Conservation (phyloP, 2,888 invertebrate genomes). For the Phengaris arion region DNA sequence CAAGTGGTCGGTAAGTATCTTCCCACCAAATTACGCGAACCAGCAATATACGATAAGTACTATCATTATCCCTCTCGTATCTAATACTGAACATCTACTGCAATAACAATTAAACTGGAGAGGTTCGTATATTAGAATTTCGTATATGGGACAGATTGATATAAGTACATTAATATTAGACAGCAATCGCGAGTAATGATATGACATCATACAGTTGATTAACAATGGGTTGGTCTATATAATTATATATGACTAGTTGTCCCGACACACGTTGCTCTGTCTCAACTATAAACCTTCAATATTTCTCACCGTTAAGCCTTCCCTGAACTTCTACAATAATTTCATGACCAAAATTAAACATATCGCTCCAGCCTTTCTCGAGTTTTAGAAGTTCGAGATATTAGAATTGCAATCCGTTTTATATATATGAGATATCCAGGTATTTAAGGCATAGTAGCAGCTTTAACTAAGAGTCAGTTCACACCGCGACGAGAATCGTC, state of each 20-base stretch:
- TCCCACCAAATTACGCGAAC: conserved; percentile 5
- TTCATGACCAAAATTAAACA: too few species aligned
- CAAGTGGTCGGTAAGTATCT: background rate
- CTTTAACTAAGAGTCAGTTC: too few species aligned
- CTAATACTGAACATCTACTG: conserved; percentile 22
- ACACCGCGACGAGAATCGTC: too few species aligned
- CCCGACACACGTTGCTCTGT: too few species aligned
- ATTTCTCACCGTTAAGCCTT: too few species aligned
- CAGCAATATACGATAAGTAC: conserved; percentile 2
- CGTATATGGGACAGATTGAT: background rate
- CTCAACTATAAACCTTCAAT: too few species aligned
- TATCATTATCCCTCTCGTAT: background rate
- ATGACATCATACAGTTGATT: background rate
- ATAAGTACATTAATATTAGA: background rate
- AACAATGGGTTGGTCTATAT: background rate
- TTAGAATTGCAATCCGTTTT: too few species aligned
- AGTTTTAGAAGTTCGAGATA: too few species aligned
- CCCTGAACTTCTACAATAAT: too few species aligned
- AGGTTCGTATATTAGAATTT: background rate
- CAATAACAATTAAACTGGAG: conserved; percentile 1
- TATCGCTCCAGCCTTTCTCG: too few species aligned
- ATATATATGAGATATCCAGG: too few species aligned
- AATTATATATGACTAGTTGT: background rate
- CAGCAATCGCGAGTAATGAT: background rate
- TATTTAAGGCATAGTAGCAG: too few species aligned